Evolutionary conservation across 1,140 invertebrate genomes (phyloP).

Genomic region (Pristionchus pacificus): DNA sequence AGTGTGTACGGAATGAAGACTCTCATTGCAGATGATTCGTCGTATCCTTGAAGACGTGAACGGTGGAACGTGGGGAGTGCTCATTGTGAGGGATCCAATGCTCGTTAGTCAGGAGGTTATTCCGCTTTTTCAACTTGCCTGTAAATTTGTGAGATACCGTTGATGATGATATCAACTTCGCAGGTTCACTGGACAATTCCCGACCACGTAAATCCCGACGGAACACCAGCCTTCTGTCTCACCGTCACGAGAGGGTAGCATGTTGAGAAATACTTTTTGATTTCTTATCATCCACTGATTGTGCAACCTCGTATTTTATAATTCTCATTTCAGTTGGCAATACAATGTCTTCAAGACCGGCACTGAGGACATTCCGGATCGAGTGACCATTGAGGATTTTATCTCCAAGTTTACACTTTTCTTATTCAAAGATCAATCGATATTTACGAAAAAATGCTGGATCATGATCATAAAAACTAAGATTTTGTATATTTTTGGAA

Average conservation of each 20-base stretch:
- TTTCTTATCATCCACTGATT: background rate
- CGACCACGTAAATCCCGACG: slow-evolving; percentile 49
- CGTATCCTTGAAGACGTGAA: slow-evolving; percentile 55
- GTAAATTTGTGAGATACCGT: background rate
- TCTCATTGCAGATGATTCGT: slow-evolving; percentile 44
- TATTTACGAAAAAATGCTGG: too few species aligned
- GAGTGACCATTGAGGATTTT: slow-evolving; percentile 51
- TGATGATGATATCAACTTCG: background rate
- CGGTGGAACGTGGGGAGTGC: slow-evolving; percentile 54
- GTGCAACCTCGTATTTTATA: background rate
- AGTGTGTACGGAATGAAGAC: too few species aligned
- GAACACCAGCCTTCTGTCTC: slow-evolving; percentile 50
- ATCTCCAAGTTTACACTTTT: slow-evolving; percentile 26
- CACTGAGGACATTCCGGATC: slow-evolving; percentile 39
- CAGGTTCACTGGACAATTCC: slow-evolving; percentile 56
- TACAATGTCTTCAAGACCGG: slow-evolving; percentile 57
- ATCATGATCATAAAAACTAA: too few species aligned
- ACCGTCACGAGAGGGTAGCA: slow-evolving; percentile 30
- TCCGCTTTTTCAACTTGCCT: too few species aligned
- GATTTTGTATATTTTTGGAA: too few species aligned
- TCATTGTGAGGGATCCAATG: slow-evolving; percentile 44
- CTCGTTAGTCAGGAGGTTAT: slow-evolving; percentile 39
- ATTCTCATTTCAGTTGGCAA: slow-evolving; percentile 41
- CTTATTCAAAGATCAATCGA: too few species aligned
- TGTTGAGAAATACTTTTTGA: background rate